These are phyloP conservation scores for Pangasius djambal DNA, from an alignment of 2,797 vertebrate genomes.

Conservation along the genomic window DNA sequence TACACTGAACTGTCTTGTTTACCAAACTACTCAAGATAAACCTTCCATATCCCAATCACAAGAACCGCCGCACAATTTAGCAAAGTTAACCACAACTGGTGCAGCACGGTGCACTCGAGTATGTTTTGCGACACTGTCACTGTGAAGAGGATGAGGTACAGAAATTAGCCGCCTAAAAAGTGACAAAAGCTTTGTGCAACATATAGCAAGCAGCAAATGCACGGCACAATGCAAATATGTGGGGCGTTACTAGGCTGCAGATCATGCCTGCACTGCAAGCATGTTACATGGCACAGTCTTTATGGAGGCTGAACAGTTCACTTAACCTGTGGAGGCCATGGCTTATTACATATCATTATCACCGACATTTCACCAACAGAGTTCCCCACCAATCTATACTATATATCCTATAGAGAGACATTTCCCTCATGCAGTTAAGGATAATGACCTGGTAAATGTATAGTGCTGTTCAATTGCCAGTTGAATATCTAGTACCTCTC, in stretches of 20 bases:
- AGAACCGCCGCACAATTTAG: constrained; percentile 30
- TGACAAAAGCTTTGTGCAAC: constrained; percentile 1
- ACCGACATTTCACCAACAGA: no score
- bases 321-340: constrained; percentile 14
- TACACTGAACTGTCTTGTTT: neutral
- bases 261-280: neutral
- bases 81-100: constrained; percentile 55
- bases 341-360: neutral
- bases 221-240: constrained; percentile 5
- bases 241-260: neutral
- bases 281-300: neutral
- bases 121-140: neutral
- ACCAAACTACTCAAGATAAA: constrained; percentile 15
- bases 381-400: neutral
- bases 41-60: constrained; percentile 2
- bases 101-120: constrained; percentile 15
- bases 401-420: neutral
- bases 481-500: no score
- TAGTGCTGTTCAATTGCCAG: neutral
- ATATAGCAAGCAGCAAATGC: constrained; percentile 3
- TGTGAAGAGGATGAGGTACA: constrained; percentile 5
- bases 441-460: neutral
- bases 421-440: neutral
- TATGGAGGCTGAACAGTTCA: neutral
- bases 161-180: neutral